Conservation (phyloP, 2,797 vertebrate species). For the Oryzias sinensis region DNA sequence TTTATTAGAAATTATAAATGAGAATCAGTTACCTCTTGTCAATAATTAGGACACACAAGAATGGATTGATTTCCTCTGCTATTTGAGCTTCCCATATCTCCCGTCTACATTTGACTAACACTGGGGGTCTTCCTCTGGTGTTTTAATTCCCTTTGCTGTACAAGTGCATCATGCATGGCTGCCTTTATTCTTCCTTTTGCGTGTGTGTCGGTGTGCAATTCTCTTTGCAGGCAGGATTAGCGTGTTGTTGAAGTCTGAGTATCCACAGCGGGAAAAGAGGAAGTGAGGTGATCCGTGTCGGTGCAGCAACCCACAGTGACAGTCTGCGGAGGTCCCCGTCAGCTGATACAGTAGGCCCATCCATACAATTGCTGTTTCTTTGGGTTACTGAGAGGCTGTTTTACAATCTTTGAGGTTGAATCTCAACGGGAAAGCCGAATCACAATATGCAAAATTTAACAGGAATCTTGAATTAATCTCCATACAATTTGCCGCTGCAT, state of each 20-base stretch:
- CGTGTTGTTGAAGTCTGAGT: constrained; percentile 33
- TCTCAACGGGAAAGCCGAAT: neutral
- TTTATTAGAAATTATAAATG: constrained; percentile 52
- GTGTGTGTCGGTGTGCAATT: constrained; percentile 23
- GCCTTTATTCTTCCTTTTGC: constrained; percentile 13
- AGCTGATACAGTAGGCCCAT: constrained; percentile 29
- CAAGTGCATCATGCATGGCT: constrained; percentile 34
- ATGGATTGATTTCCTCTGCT: constrained; percentile 18
- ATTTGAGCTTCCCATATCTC: constrained; percentile 36
- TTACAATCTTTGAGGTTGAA: constrained; percentile 6
- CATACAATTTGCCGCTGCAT: constrained; percentile 13
- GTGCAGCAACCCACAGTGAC: constrained; percentile 37
- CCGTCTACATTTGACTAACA: constrained; percentile 19
- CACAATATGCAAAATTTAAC: constrained; percentile 9
- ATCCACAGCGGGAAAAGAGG: constrained; percentile 36
- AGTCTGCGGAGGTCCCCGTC: constrained; percentile 12
- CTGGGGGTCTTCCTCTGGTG: constrained; percentile 23
- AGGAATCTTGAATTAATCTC: constrained; percentile 17
- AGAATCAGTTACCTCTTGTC: constrained; percentile 21
- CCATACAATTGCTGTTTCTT: constrained; percentile 1
- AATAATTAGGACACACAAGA: constrained; percentile 32
- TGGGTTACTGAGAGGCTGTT: constrained; percentile 1
- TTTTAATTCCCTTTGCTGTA: constrained; percentile 31
- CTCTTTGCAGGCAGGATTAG: constrained; percentile 42
- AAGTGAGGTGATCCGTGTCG: constrained; percentile 51